Percentiles rank a stretch among this genome's conserved stretches.
phyloP scores from a whole-genome alignment of 1,140 invertebrate genomes.

The Apis laboriosa region DNA sequence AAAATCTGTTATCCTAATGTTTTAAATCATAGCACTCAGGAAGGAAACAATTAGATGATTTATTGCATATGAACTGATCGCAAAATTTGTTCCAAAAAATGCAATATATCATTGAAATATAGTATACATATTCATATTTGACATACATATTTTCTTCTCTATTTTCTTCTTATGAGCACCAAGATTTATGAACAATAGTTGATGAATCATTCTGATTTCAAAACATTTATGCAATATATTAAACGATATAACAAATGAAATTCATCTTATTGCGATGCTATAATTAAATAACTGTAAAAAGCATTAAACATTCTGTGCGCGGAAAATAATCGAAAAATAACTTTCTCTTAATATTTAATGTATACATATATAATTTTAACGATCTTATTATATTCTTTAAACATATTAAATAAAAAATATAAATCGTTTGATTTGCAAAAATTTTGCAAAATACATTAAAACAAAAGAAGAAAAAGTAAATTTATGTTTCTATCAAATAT shows the following conservation, averaged over 20 bases:
- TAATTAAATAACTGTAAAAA: constrained; percentile 24
- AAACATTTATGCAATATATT: neutral
- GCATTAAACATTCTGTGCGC: constrained; percentile 16
- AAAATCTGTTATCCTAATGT: neutral
- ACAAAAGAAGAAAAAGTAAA: neutral
- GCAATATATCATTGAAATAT: neutral
- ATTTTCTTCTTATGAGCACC: neutral
- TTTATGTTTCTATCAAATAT: neutral
- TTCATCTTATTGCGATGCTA: constrained; percentile 24
- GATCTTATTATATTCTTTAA: neutral
- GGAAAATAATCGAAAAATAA: constrained; percentile 11
- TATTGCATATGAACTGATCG: neutral
- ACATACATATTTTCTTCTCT: neutral
- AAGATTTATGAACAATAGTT: neutral
- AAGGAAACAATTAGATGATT: neutral
- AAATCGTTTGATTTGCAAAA: neutral
- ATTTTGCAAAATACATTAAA: neutral
- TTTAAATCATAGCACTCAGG: no score
- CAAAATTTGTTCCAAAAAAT: constrained; percentile 11
- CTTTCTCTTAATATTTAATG: neutral
- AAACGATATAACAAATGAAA: constrained; percentile 10
- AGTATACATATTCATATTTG: neutral
- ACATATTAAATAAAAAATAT: constrained; percentile 33
- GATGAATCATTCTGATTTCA: neutral
- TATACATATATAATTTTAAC: constrained; percentile 8